Evolutionary conservation across 2,888 invertebrate species (phyloP).

Genomic region (Leptinotarsa tumamoca): DNA sequence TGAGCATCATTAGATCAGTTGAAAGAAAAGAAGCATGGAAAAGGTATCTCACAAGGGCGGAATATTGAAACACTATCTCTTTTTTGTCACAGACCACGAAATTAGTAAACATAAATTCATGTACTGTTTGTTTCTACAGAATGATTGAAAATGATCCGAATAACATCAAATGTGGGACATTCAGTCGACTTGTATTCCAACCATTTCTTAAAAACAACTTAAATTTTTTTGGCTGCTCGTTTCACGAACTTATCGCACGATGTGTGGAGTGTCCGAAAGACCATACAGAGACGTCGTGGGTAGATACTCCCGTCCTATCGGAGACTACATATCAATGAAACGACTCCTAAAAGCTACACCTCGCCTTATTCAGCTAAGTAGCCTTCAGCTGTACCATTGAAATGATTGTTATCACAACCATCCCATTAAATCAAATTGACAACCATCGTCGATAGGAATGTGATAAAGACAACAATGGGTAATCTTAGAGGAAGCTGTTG

Average conservation of each 20-base stretch:
- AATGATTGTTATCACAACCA: slow-evolving; percentile 48
- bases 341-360: slow-evolving; percentile 42
- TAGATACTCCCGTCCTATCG: slow-evolving; percentile 43
- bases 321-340: slow-evolving; percentile 43
- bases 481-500: slow-evolving; percentile 24
- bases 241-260: background rate
- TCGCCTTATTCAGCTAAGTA: slow-evolving; percentile 46
- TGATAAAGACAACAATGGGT: slow-evolving; percentile 44
- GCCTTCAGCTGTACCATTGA: slow-evolving; percentile 47
- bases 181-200: too few species aligned
- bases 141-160: too few species aligned
- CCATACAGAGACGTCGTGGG: slow-evolving; percentile 36
- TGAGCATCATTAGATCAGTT: too few species aligned
- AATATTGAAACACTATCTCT: too few species aligned
- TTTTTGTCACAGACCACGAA: too few species aligned
- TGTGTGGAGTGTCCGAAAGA: slow-evolving; percentile 5
- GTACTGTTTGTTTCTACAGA: too few species aligned
- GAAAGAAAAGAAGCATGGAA: too few species aligned
- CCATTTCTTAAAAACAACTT: too few species aligned
- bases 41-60: too few species aligned
- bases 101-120: too few species aligned
- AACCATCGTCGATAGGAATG: slow-evolving; percentile 42
- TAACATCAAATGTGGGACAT: too few species aligned
- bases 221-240: background rate
- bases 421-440: slow-evolving; percentile 48